A percentile compares a stretch with the other conserved stretches of the same genome.
Conservation (phyloP, 2,797 vertebrate species). For the Salarias fasciatus region DNA sequence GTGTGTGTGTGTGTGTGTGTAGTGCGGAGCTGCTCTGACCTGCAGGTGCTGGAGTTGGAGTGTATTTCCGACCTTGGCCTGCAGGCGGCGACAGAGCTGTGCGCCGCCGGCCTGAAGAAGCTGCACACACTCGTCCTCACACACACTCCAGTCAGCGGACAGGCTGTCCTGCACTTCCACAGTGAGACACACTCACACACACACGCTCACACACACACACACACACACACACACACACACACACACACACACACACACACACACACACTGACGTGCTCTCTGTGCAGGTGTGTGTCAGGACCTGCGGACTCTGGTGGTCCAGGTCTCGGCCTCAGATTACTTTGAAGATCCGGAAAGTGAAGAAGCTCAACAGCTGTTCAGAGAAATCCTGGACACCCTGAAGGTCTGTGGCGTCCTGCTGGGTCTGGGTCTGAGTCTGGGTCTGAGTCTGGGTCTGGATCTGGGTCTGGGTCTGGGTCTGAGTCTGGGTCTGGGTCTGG, state of each 20-base stretch:
- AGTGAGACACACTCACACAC: constrained; percentile 81
- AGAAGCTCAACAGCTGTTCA: constrained; percentile 88
- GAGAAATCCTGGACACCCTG: constrained; percentile 89
- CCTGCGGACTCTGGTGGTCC: constrained; percentile 86
- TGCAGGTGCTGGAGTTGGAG: constrained; percentile 90
- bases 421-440: too few relatives aligned
- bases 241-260: too few relatives aligned
- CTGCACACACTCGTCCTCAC: constrained; percentile 88
- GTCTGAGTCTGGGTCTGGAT: too few relatives aligned
- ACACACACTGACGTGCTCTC: neutral
- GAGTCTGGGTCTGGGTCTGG: too few relatives aligned
- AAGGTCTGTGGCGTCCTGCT: too few relatives aligned
- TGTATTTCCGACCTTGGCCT: constrained; percentile 89
- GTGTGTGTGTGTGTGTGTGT: too few relatives aligned
- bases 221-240: too few relatives aligned
- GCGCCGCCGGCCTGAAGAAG: constrained; percentile 86
- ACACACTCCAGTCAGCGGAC: constrained; percentile 89
- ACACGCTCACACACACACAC: too few relatives aligned
- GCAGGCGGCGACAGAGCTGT: constrained; percentile 88
- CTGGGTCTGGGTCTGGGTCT: too few relatives aligned
- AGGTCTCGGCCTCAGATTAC: constrained; percentile 87
- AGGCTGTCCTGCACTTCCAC: constrained; percentile 92
- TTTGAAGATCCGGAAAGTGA: constrained; percentile 89
- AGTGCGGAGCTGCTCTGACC: constrained; percentile 89
- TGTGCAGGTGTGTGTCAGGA: constrained; percentile 78